Evolutionary conservation across 2,888 invertebrate genomes (phyloP), one percentile per base, ranked within the genome.

Genomic region (Dynastes tityus): DNA sequence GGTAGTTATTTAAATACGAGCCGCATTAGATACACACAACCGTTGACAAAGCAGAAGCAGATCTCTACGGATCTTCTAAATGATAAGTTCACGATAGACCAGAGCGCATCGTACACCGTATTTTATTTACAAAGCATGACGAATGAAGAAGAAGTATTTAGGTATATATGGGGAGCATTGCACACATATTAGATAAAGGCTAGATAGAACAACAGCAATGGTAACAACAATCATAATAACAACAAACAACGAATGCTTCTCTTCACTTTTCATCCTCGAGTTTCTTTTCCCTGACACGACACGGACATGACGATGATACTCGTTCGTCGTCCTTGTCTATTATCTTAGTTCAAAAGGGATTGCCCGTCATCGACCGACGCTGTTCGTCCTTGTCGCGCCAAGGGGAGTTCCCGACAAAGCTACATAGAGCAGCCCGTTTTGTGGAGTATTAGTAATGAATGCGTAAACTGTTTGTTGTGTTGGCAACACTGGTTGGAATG

Each of bases 401-500:
- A 74, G 73, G 32, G 61, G 73, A 73, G 58, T 73, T 32, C 68
- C 73, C 73, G 73, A 74, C 73, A 74, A 74, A 74, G 73, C 73
- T 74, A 37, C 45, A 45, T 11, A 45, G 45, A 45, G 73, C 73
- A 45, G 73, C 73, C 55, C 55, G 77, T 67, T 81, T 85, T 84
- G 87, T 86, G 86, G 86, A 85, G 85, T 86, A 87, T 87, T 86
- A 87, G 87, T 87, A 88, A 88, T 88, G 88, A 88, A 88, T 88
- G 87, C 87, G 88, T 88, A 88, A 88, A 88, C 87, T 88, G 88
- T 87, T 86, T 86, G 87, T 87, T 87, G 86, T 85, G 86, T 85
- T 87, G 88, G 88, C 88, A 88, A 88, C 88, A 86, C 88, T 87
- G 88, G 86, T 87, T 86, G 88, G 88, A 88, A 88, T 88, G 90